Evolutionary conservation across 2,888 invertebrate species (phyloP), one percentile per base, ranked within the genome.

Genomic region (Lampropteryx suffumata): DNA sequence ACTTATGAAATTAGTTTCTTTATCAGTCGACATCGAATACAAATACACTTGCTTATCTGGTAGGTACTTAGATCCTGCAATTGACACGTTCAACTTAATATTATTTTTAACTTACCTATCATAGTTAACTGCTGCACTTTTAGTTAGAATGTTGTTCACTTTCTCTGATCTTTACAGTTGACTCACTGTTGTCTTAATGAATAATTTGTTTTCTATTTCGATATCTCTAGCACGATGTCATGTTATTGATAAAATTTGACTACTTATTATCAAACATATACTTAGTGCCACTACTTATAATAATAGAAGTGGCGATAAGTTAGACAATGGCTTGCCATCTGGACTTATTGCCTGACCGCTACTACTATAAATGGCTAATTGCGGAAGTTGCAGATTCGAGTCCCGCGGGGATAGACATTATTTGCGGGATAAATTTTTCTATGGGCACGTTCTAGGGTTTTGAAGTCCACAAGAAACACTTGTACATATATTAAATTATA

Each of bases 1-100:
- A 48, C 41, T 53, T 52, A 76, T 73, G 68, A 57, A 49, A 57
- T 57, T 48, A 51, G 73, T 71, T 76, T 67, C 74, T 21, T 82
- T 85, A 86, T 85, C 84, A 61, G 76, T 75, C 69, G 56, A 55
- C 65, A 74, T 76, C 73, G 63, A 73, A 70, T 69, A 66, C 58
- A 65, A 72, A 70, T 69, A 66, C 59, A 66, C 56, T 50, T 65
- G 64, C 68, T 80, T 84, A 84, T 83, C 83, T 59, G 53, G 73
- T 65, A 66, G 65, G 73, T 65, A 66, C 65, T 69, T 68, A 69
- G 68, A 72, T 72, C 65, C 57, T 59, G 17, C 64, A 48, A 37
- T 34, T n/a, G n/a, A n/a, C n/a, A n/a, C n/a, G n/a, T n/a, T n/a
- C n/a, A n/a, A n/a, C n/a, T 34, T 39, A 2, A 33, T 39, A 21